Conservation (phyloP, 1,140 invertebrate genomes). For the Drosophila miranda region DNA sequence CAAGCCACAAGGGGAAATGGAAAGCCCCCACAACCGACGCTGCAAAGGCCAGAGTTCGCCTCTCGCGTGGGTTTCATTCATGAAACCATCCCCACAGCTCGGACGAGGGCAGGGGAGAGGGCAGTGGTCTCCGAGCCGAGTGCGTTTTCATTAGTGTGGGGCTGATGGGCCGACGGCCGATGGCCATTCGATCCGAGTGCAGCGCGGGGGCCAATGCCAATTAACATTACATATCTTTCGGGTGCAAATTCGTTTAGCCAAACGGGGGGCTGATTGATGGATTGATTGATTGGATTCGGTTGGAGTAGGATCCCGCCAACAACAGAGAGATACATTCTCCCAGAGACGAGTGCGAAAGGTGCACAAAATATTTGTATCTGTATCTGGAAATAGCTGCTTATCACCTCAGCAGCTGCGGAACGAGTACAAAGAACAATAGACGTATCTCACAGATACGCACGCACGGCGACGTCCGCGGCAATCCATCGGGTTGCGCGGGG, state of each 20-base stretch:
- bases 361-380: neutral
- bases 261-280: constrained; percentile 40
- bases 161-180: neutral
- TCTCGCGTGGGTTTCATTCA: constrained; percentile 48
- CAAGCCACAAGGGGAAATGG: neutral
- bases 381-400: neutral
- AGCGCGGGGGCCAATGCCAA: constrained; percentile 28
- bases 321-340: neutral
- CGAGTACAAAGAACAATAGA: too few species aligned
- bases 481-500: too few species aligned
- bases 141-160: constrained; percentile 46
- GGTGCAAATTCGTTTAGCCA: constrained; percentile 35
- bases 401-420: too few species aligned
- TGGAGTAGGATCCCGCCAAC: constrained; percentile 4
- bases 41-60: constrained; percentile 38
- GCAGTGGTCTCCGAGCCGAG: constrained; percentile 8
- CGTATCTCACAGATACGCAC: too few species aligned
- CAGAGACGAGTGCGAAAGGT: neutral
- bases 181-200: constrained; percentile 21
- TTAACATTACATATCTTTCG: constrained; percentile 42
- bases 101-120: too few species aligned
- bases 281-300: constrained; percentile 36
- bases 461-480: too few species aligned
- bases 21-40: neutral
- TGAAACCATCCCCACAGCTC: constrained; percentile 29